Conservation (phyloP, 2,113 vertebrate genomes). For the Shinisaurus crocodilurus region DNA sequence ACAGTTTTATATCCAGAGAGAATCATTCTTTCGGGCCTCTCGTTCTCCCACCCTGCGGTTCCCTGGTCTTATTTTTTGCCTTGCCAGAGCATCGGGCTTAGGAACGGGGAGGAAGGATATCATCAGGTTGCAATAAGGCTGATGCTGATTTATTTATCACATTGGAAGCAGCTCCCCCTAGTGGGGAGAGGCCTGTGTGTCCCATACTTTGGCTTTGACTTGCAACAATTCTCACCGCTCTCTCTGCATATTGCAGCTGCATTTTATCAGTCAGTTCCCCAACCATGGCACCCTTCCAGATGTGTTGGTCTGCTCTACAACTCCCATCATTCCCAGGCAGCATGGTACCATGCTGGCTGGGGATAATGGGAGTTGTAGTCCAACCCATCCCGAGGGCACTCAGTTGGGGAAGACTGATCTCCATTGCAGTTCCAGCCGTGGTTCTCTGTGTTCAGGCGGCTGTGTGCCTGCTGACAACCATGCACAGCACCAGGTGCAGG, state of each 20-base stretch:
- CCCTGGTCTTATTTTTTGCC: not conserved
- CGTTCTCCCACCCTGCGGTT: not conserved
- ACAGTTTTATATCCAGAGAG: not conserved
- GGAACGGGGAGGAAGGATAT: too few species aligned
- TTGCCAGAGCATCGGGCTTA: not conserved
- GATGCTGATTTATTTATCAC: not conserved
- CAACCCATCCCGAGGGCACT: not conserved
- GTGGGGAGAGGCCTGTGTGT: not conserved
- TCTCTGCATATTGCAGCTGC: not conserved
- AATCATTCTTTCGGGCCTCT: not conserved
- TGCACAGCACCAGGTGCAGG: not conserved
- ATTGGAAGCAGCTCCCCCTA: not conserved
- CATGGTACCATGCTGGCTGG: too few species aligned
- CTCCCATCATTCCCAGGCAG: too few species aligned
- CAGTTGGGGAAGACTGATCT: not conserved
- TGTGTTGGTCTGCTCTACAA: too few species aligned
- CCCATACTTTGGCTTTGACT: not conserved
- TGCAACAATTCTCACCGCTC: not conserved
- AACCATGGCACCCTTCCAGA: not conserved
- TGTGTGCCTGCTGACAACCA: not conserved
- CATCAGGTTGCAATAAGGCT: too few species aligned
- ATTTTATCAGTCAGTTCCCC: not conserved
- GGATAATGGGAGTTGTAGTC: not conserved
- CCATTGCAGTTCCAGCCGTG: not conserved
- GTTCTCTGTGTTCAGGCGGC: not conserved